Evolutionary conservation across 2,888 invertebrate genomes (phyloP), one percentile per base, ranked within the genome.

Genomic region (Pedicia rivosa): DNA sequence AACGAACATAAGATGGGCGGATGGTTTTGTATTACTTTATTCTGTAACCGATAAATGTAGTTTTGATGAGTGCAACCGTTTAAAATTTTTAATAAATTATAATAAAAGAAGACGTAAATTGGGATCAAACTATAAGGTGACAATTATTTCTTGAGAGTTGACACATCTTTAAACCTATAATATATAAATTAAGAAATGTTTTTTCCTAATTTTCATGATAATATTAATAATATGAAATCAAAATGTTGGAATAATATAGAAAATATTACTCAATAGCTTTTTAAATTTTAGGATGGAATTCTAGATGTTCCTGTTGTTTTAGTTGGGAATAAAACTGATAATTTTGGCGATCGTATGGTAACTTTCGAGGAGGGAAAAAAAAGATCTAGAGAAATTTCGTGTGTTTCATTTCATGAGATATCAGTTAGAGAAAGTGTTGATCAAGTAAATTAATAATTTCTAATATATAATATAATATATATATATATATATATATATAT

Each of bases 21-120:
- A 88, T 55, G 86, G 82, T 13, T 86, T 83, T 53, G 73, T 87
- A 37, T 65, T 87, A 35, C 77, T 87, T 67, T 88, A 87, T 55
- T 84, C 86, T 1, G 81, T 87, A 24, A 84, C 86, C 2, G 87
- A 88, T 59, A 81, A 84, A 57, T 84, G 86, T 53, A 86, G 84
- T 39, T 87, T 87, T 56, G 83, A 84, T 56, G 83, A 84, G 54
- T 82, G 81, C 59, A 80, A 80, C 51, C 71, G 82, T 1, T 67
- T 84, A 38, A 82, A 82, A 59, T 84, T 82, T 55, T 70, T 81
- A 42, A 81, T 82, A 45, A 81, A 80, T 55, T 81, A 81, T 58
- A 80, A 79, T 55, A 81, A 80, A 54, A 59, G 78, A 31, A 64
- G 77, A 45, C 67, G 77, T 39, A 67, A 78, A 48, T 62, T 79